Base-by-base conservation (phyloP, 2,888 invertebrate species). In the Autographa pulchrina region DNA sequence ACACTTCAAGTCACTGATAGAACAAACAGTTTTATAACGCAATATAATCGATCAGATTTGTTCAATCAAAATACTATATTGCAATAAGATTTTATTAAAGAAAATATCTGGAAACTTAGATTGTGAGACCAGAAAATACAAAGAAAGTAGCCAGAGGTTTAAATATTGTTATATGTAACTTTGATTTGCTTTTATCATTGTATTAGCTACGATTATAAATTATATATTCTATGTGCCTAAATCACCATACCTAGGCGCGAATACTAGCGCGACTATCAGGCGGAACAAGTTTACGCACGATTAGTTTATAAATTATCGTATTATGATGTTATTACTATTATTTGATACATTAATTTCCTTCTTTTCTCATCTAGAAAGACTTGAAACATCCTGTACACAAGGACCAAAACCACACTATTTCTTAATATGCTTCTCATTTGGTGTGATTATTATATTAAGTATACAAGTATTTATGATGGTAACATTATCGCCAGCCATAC, bases 321-420 rank as follows among this genome's bases (percentile, higher is more conserved):
- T 35, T 63, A 54, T 11, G 52, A 14, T 20, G n/a, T 63, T 63
- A 63, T 63, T 54, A 18, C 13, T 14, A 43, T 43, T 43, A 35
- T 35, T 35, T 35, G 0, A 6, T 5, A 0, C 5, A 5, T 5
- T 6, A 8, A 35, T 35, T 35, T 35, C 7, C 35, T 35, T 2
- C 35, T 35, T 43, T 16, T 16, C 14, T 11, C 3, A 13, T 41
- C 41, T 16, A 43, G 14, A 16, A 43, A 5, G 16, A 16, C 41
- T 16, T 16, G 14, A 16, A 43, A 5, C 16, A 16, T 43, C 14
- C 43, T 16, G 14, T 43, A 43, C 14, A 16, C 6, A 43, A 43
- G 43, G 43, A 54, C 13, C 54, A 20, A n/a, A 18, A 52, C 52
- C 1, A 3, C 25, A 2, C 25, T 3, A 8, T 35, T 35, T 35